These are phyloP conservation scores for Aradus depressus DNA, from an alignment of 2,888 invertebrate species.

Conservation along the genomic window DNA sequence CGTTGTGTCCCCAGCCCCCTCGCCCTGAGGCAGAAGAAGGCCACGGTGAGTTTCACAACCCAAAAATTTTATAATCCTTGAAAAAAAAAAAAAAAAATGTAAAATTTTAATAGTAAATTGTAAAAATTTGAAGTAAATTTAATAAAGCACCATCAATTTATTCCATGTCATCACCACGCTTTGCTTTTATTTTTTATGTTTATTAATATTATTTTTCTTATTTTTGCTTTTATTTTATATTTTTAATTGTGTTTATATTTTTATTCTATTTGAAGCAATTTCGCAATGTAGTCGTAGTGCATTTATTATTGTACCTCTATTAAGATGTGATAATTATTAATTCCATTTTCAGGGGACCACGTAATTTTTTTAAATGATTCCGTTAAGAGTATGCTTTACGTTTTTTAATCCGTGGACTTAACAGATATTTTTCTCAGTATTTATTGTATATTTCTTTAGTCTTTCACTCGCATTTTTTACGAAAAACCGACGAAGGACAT, in stretches of 20 bases:
- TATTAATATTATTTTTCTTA: not conserved
- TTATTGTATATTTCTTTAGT: too few relatives aligned
- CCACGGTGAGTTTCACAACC: constrained; percentile 27
- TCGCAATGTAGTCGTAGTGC: too few relatives aligned
- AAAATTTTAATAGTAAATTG: not conserved
- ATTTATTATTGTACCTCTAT: too few relatives aligned
- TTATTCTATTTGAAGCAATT: too few relatives aligned
- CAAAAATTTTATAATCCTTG: not conserved
- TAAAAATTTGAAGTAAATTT: not conserved
- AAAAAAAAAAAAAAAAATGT: not conserved
- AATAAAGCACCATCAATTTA: constrained; percentile 2
- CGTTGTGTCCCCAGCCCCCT: constrained; percentile 28
- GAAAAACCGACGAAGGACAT: too few relatives aligned
- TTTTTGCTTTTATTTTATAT: constrained; percentile 6
- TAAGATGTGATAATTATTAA: too few relatives aligned
- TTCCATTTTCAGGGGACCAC: too few relatives aligned
- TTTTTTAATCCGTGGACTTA: too few relatives aligned
- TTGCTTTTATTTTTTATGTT: constrained; percentile 8
- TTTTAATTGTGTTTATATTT: constrained; percentile 1
- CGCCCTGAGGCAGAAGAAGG: constrained; percentile 29
- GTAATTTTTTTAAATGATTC: too few relatives aligned
- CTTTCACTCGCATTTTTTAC: too few relatives aligned
- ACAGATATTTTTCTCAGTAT: too few relatives aligned
- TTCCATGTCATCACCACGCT: constrained; percentile 7
- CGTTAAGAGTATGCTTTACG: too few relatives aligned